Evolutionary conservation across 1,140 invertebrate genomes (phyloP).

Genomic region (Brachionus asplanchnoidis): DNA sequence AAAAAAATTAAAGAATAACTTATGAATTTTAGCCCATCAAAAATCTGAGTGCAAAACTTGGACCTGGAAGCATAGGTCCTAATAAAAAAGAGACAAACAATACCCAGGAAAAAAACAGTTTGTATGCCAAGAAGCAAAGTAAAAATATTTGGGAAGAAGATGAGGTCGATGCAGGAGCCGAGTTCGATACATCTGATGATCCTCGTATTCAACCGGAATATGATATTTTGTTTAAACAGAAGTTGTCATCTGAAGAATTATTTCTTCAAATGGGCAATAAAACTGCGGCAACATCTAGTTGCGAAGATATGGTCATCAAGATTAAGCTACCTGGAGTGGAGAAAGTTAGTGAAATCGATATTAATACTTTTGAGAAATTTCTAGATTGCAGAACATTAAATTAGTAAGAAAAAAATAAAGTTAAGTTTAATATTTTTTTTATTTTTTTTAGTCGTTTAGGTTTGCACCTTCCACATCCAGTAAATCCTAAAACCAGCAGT

Average conservation of each 20-base stretch:
- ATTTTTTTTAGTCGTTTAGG: conserved; percentile 59
- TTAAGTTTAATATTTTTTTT: neutral
- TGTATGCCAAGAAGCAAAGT: neutral
- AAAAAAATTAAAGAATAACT: neutral
- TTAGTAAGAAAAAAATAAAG: conserved; percentile 56
- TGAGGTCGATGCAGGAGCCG: conserved; percentile 57
- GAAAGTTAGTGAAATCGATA: conserved; percentile 63
- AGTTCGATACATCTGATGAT: conserved; percentile 61
- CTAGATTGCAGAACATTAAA: conserved; percentile 64
- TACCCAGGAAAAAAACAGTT: neutral
- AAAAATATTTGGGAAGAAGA: conserved; percentile 63
- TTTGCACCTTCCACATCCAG: conserved; percentile 70
- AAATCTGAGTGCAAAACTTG: conserved; percentile 26
- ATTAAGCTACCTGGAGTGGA: conserved; percentile 68
- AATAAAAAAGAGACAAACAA: neutral
- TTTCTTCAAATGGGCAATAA: conserved; percentile 79
- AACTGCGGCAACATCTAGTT: conserved; percentile 72
- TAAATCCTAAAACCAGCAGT: conserved; percentile 71
- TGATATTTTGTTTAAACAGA: conserved; percentile 75
- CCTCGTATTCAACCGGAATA: conserved; percentile 69
- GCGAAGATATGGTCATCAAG: conserved; percentile 73
- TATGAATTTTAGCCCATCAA: neutral
- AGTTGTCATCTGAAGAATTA: conserved; percentile 75
- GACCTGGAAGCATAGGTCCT: conserved; percentile 31
- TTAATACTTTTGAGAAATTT: conserved; percentile 67